Conservation (phyloP, 92 coral and sea anemone genomes). For the Palythoa grandis region DNA sequence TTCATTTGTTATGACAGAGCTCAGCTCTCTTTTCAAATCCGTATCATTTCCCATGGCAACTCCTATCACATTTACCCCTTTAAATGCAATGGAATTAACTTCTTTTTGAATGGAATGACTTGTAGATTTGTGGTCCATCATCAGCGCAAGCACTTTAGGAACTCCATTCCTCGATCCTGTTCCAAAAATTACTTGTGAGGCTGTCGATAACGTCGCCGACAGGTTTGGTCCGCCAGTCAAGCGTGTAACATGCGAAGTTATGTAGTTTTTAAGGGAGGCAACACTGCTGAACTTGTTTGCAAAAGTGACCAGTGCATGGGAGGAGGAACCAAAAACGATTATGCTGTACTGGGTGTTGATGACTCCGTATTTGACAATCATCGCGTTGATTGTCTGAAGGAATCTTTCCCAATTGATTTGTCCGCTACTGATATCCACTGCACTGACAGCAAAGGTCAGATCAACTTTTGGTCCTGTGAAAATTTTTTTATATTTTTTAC, state of each 20-base stretch:
- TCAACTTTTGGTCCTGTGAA: conserved; percentile 8
- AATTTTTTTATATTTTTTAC: not conserved
- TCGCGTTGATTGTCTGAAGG: not conserved
- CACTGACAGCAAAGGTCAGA: conserved; percentile 15
- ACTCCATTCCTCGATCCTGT: conserved; percentile 5
- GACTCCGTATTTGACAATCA: conserved; percentile 8
- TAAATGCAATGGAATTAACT: conserved; percentile 11
- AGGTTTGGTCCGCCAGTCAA: conserved; percentile 19
- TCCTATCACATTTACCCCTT: conserved; percentile 27
- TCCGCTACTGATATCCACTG: not conserved
- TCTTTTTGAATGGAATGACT: not conserved
- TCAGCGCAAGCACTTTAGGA: not conserved
- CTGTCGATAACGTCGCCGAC: not conserved
- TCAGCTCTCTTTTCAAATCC: not conserved
- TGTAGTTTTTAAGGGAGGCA: not conserved
- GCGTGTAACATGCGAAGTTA: conserved; percentile 6
- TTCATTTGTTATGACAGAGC: not conserved
- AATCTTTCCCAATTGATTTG: conserved; percentile 10
- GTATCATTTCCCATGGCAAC: not conserved
- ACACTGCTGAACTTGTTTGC: conserved; percentile 11
- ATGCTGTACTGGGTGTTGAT: conserved; percentile 4
- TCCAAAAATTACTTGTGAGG: not conserved
- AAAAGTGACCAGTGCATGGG: not conserved
- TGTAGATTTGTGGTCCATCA: conserved; percentile 25
- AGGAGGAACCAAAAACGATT: conserved; percentile 9